These are phyloP conservation scores for Tipula helvola DNA, from an alignment of 2,888 invertebrate genomes.

Conservation along the genomic window DNA sequence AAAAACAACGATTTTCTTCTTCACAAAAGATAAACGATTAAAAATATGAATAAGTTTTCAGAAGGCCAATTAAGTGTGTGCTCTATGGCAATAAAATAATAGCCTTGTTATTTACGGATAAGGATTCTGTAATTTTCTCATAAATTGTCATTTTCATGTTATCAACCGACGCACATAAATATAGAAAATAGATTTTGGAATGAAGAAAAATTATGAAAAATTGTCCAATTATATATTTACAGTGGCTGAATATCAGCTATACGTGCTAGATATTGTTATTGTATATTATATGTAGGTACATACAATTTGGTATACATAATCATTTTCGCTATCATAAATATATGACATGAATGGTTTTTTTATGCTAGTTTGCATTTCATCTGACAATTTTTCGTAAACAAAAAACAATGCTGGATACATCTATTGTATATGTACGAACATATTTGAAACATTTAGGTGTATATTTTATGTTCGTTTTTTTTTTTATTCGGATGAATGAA, in stretches of 20 bases:
- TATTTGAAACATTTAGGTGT: background rate
- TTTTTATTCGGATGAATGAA: background rate
- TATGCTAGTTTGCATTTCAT: constrained; percentile 4
- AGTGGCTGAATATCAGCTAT: constrained; percentile 8
- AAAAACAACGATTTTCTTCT: background rate
- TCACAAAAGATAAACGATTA: background rate
- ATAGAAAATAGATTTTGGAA: background rate
- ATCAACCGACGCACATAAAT: background rate
- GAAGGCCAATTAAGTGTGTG: background rate
- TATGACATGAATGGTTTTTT: background rate
- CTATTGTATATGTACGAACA: background rate
- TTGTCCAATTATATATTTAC: constrained; percentile 9
- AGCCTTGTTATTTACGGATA: background rate
- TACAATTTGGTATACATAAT: background rate
- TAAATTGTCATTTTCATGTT: background rate
- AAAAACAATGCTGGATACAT: background rate
- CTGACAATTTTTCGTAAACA: background rate
- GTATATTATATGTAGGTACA: background rate
- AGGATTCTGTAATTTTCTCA: background rate
- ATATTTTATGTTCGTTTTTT: background rate
- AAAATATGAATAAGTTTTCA: background rate
- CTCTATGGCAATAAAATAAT: background rate
- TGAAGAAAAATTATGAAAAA: background rate
- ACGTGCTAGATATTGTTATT: background rate
- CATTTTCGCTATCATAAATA: background rate